These are phyloP conservation scores for Darevskia mixta DNA, from an alignment of 2,797 vertebrate species.

Conservation along the genomic window DNA sequence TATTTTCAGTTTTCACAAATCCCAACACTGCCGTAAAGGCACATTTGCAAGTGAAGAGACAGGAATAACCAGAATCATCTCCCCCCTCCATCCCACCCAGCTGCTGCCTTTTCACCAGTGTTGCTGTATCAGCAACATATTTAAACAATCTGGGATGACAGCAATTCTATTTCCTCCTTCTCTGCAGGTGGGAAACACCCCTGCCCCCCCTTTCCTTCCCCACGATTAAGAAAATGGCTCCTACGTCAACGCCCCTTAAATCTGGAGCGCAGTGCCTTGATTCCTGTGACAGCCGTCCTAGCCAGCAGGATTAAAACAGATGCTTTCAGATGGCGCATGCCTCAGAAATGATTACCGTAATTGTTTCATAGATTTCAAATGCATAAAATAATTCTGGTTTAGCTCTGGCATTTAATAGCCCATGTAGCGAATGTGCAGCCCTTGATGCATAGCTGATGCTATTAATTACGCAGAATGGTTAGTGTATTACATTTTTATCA, in stretches of 20 bases:
- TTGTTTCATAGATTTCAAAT: conserved; percentile 32
- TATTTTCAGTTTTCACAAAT: conserved; percentile 58
- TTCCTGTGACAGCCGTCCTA: conserved; percentile 34
- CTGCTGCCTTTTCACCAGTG: conserved; percentile 28
- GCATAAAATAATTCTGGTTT: conserved; percentile 24
- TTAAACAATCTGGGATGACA: conserved; percentile 35
- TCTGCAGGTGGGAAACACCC: conserved; percentile 56
- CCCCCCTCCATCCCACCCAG: background rate
- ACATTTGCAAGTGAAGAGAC: conserved; percentile 50
- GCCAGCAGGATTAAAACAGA: conserved; percentile 39
- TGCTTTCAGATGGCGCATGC: background rate
- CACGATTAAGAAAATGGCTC: conserved; percentile 59
- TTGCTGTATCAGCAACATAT: conserved; percentile 50
- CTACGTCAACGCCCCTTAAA: conserved; percentile 51
- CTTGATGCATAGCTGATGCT: conserved; percentile 24
- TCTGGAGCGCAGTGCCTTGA: conserved; percentile 39
- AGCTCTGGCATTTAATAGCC: conserved; percentile 13
- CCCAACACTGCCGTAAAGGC: conserved; percentile 36
- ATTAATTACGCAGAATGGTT: conserved; percentile 32
- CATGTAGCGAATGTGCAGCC: conserved; percentile 6
- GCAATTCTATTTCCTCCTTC: conserved; percentile 57
- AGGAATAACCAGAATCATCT: background rate
- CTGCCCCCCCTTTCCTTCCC: conserved; percentile 33
- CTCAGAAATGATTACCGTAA: conserved; percentile 15
- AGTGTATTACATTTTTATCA: conserved; percentile 25